Evolutionary conservation across 2,888 invertebrate genomes (phyloP).

Genomic region (Spisula subtruncata): DNA sequence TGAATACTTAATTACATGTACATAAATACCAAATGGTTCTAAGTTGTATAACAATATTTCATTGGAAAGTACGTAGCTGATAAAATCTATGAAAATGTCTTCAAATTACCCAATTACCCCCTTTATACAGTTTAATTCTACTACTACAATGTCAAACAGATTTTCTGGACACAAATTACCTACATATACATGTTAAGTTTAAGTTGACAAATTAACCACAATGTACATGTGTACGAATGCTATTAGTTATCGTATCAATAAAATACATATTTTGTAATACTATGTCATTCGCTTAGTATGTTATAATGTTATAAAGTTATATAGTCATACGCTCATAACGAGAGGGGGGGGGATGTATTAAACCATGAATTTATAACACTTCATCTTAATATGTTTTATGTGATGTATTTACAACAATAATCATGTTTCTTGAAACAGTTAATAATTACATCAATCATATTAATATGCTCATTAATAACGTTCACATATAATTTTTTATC

Average conservation of each 20-base stretch:
- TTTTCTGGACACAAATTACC: neutral
- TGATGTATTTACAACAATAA: constrained; percentile 20
- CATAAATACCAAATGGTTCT: too few relatives aligned
- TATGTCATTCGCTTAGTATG: neutral
- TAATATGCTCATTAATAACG: neutral
- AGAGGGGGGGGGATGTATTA: neutral
- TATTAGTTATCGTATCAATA: neutral
- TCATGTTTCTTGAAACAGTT: neutral
- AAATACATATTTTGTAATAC: neutral
- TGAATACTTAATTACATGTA: too few relatives aligned
- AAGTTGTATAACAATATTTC: too few relatives aligned
- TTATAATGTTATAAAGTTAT: neutral
- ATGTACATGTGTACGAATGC: neutral
- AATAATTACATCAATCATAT: neutral
- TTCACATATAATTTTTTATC: neutral
- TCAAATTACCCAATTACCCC: too few relatives aligned
- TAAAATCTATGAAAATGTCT: too few relatives aligned
- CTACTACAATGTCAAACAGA: too few relatives aligned
- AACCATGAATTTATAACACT: constrained; percentile 12
- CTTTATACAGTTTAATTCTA: too few relatives aligned
- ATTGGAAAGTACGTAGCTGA: too few relatives aligned
- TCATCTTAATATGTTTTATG: constrained; percentile 17
- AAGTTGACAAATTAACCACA: neutral
- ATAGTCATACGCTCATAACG: too few relatives aligned
- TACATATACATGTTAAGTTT: neutral